Conservation (phyloP, 1,140 invertebrate genomes). For the Drosophila punjabiensis region DNA sequence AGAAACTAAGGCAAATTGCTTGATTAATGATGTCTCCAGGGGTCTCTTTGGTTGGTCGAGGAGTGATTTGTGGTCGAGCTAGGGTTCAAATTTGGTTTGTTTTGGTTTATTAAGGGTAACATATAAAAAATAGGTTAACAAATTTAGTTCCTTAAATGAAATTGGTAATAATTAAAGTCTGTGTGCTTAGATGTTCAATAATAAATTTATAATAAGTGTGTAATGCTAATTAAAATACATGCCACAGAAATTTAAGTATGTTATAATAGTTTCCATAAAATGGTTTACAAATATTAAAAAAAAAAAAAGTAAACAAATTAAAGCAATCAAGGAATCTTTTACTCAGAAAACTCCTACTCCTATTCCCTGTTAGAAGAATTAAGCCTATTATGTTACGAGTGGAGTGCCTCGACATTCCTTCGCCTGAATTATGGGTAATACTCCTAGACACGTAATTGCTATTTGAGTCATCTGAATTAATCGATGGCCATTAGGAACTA, state of each 20-base stretch:
- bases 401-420: neutral
- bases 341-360: neutral
- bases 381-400: constrained; percentile 7
- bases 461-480: constrained; percentile 49
- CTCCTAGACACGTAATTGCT: constrained; percentile 13
- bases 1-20: constrained; percentile 67
- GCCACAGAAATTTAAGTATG: too few relatives aligned
- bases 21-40: constrained; percentile 65
- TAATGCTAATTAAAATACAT: neutral
- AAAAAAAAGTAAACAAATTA: neutral
- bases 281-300: too few relatives aligned
- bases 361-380: neutral
- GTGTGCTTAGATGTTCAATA: neutral
- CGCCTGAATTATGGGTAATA: constrained; percentile 5
- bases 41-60: neutral
- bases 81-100: neutral
- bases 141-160: too few relatives aligned
- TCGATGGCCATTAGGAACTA: constrained; percentile 51
- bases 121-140: too few relatives aligned
- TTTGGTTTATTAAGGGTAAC: neutral
- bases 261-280: too few relatives aligned
- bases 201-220: neutral
- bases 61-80: constrained; percentile 33
- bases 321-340: neutral
- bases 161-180: too few relatives aligned